Evolutionary conservation across 2,113 vertebrate species (phyloP).

Genomic region (Brachypodius melanocephalos): DNA sequence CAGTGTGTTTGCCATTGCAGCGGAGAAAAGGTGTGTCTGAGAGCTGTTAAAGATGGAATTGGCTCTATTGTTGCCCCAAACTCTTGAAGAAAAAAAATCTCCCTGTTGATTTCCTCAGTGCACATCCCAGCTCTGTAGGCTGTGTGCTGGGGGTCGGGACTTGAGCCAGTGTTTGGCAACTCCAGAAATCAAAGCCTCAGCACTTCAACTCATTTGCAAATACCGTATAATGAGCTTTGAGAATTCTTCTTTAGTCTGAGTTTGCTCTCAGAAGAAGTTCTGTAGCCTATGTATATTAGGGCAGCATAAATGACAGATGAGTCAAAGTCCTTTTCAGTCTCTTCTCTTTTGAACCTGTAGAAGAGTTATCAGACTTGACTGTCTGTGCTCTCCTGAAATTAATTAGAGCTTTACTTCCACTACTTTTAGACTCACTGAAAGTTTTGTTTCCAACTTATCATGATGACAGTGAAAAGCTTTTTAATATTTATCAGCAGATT

Average conservation of each 20-base stretch:
- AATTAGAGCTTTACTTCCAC: conserved; percentile 21
- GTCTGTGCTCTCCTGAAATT: neutral
- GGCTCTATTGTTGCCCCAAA: neutral
- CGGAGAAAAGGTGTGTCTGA: neutral
- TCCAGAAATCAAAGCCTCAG: conserved; percentile 40
- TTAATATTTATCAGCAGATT: neutral
- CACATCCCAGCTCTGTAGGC: neutral
- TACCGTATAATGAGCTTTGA: conserved; percentile 41
- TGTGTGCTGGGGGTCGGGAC: neutral
- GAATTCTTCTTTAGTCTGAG: conserved; percentile 29
- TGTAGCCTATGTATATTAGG: conserved; percentile 21
- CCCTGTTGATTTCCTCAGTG: neutral
- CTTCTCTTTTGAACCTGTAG: conserved; percentile 11
- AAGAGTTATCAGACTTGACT: conserved; percentile 12
- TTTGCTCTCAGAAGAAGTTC: conserved; percentile 11
- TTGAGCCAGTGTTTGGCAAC: conserved; percentile 1
- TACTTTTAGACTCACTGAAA: neutral
- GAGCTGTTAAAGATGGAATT: neutral
- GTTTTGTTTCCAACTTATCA: neutral
- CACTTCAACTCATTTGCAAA: conserved; percentile 26
- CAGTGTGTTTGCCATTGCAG: neutral
- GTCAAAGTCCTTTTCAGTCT: conserved; percentile 18
- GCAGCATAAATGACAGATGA: conserved; percentile 32
- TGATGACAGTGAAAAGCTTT: neutral
- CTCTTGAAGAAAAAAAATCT: neutral